Percentiles rank a stretch among this genome's conserved stretches.
phyloP scores from a whole-genome alignment of 2,797 vertebrate genomes.

The Gymnopithys bicolor region DNA sequence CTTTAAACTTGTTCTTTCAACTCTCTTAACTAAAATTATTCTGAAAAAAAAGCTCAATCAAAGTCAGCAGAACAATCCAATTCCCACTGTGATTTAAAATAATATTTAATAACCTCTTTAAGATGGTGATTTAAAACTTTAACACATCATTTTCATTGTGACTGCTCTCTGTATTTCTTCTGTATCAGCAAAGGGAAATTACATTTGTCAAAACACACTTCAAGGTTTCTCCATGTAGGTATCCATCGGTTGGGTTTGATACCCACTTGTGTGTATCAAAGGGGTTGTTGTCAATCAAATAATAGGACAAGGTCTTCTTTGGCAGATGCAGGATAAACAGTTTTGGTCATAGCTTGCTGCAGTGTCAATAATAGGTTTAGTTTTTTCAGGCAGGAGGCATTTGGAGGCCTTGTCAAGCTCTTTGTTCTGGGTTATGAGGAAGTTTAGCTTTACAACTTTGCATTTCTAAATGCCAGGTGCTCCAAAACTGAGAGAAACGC shows the following conservation, averaged over 20 bases:
- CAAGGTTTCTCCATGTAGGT: background rate
- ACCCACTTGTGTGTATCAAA: background rate
- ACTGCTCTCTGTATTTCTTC: background rate
- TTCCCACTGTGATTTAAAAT: slow-evolving; percentile 12
- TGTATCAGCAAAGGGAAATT: background rate
- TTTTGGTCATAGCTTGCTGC: background rate
- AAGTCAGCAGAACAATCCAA: slow-evolving; percentile 15
- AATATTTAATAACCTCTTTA: slow-evolving; percentile 30
- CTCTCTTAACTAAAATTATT: slow-evolving; percentile 24
- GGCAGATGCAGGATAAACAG: background rate
- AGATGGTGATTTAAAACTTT: background rate
- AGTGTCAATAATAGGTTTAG: background rate
- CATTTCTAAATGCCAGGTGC: background rate
- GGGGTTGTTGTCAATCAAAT: background rate
- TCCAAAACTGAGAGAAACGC: background rate
- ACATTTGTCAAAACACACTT: background rate
- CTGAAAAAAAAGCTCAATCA: background rate
- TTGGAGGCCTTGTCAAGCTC: background rate
- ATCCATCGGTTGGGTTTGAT: background rate
- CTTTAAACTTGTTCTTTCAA: slow-evolving; percentile 33
- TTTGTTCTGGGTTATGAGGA: background rate
- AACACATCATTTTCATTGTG: background rate
- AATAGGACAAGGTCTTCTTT: background rate
- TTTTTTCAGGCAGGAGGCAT: background rate
- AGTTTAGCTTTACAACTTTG: background rate